Evolutionary conservation across 2,888 invertebrate species (phyloP).

Genomic region (Tethea ocularis): DNA sequence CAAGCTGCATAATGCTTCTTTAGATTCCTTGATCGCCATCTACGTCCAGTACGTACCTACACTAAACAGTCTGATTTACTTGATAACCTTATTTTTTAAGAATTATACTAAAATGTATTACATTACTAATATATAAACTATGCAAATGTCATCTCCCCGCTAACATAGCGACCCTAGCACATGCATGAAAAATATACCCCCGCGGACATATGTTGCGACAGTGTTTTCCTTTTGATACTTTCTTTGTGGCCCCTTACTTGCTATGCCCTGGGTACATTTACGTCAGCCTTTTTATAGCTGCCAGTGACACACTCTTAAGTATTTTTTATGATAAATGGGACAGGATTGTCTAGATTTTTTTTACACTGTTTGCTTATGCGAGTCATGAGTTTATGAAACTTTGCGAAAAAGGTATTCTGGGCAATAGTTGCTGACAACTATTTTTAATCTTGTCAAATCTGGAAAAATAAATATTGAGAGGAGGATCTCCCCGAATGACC

Average conservation of each 20-base stretch:
- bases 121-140: too few relatives aligned
- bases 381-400: not conserved
- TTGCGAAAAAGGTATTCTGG: too few relatives aligned
- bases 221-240: conserved; percentile 40
- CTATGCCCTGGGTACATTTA: not conserved
- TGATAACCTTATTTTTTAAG: not conserved
- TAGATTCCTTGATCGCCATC: too few relatives aligned
- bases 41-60: too few relatives aligned
- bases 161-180: conserved; percentile 13
- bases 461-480: too few relatives aligned
- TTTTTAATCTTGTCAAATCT: too few relatives aligned
- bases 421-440: too few relatives aligned
- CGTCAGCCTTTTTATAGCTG: conserved; percentile 1
- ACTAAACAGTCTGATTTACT: too few relatives aligned
- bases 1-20: too few relatives aligned
- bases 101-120: too few relatives aligned
- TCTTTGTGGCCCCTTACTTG: conserved; percentile 21
- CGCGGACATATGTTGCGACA: conserved; percentile 36
- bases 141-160: conserved; percentile 6
- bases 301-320: not conserved
- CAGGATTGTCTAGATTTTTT: not conserved
- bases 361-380: not conserved
- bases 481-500: too few relatives aligned
- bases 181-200: conserved; percentile 26
- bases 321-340: not conserved